Evolutionary conservation across 2,888 invertebrate species (phyloP).

Genomic region (Malachius bipustulatus): DNA sequence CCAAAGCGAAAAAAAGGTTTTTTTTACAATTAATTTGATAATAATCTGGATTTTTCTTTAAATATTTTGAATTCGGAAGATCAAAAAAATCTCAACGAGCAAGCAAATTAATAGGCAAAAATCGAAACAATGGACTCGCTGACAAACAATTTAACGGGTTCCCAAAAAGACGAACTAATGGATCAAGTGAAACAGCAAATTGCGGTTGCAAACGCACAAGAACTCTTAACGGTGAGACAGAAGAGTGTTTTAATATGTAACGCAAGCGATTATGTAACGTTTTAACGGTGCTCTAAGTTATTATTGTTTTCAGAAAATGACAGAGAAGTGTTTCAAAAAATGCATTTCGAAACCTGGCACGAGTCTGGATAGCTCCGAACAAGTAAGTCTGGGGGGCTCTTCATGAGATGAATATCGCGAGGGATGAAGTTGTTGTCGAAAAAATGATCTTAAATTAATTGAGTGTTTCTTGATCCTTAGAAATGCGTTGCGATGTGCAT

Average conservation of each 20-base stretch:
- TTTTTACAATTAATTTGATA: no score
- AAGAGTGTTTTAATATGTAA: slow-evolving; percentile 6
- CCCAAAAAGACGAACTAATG: slow-evolving; percentile 80
- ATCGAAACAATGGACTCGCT: slow-evolving; percentile 3
- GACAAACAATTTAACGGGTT: slow-evolving; percentile 44
- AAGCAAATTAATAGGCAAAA: no score
- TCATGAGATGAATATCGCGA: not conserved
- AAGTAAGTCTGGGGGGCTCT: slow-evolving; percentile 38
- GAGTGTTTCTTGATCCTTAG: slow-evolving; percentile 41
- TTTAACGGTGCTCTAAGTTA: not conserved
- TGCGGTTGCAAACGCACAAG: slow-evolving; percentile 86
- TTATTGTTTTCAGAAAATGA: slow-evolving; percentile 67
- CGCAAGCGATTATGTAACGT: slow-evolving; percentile 5
- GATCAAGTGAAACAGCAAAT: slow-evolving; percentile 92
- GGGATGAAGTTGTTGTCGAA: slow-evolving; percentile 2
- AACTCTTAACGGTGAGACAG: slow-evolving; percentile 63
- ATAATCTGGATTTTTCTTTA: no score
- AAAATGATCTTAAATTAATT: slow-evolving; percentile 8
- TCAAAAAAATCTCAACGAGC: no score
- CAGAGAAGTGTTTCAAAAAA: slow-evolving; percentile 93
- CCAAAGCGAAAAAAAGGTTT: no score
- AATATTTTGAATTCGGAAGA: no score
- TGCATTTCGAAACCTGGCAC: slow-evolving; percentile 86
- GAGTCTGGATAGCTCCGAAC: slow-evolving; percentile 76
- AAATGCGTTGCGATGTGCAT: slow-evolving; percentile 97